phyloP scores from a whole-genome alignment of 1,140 invertebrate species.

The Zaprionus ornatus region DNA sequence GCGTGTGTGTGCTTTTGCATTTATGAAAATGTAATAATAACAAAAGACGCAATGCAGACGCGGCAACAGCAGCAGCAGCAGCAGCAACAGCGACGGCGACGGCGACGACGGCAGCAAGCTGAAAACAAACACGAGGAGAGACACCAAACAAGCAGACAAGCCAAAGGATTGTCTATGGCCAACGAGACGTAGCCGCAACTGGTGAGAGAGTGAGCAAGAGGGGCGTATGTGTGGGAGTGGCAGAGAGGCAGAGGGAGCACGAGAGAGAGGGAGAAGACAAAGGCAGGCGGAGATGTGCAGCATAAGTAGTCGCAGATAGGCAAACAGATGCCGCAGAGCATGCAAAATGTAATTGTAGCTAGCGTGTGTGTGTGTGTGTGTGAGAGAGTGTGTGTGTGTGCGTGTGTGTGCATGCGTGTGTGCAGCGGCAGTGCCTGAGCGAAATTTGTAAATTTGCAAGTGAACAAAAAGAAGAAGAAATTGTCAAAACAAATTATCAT shows the following conservation, averaged over 20 bases:
- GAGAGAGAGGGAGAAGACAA: background rate
- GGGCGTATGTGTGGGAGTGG: background rate
- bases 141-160: slow-evolving; percentile 17
- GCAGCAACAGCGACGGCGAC: background rate
- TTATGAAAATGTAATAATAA: slow-evolving; percentile 82
- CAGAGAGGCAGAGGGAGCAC: background rate
- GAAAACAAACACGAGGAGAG: slow-evolving; percentile 45
- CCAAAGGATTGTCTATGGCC: slow-evolving; percentile 23
- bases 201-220: background rate
- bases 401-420: slow-evolving; percentile 4
- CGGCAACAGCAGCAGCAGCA: slow-evolving; percentile 27
- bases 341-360: slow-evolving; percentile 46
- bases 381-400: background rate
- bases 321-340: slow-evolving; percentile 63
- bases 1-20: slow-evolving; percentile 61
- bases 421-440: slow-evolving; percentile 5
- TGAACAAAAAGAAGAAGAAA: slow-evolving; percentile 51
- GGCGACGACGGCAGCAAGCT: slow-evolving; percentile 35
- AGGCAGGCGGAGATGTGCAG: slow-evolving; percentile 19
- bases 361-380: slow-evolving; percentile 2
- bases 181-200: slow-evolving; percentile 4
- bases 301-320: slow-evolving; percentile 56
- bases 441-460: slow-evolving; percentile 55
- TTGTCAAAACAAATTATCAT: slow-evolving; percentile 81
- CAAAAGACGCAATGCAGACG: slow-evolving; percentile 80